phyloP scores from a whole-genome alignment of 1,140 invertebrate genomes.

The Chlorops oryzae region DNA sequence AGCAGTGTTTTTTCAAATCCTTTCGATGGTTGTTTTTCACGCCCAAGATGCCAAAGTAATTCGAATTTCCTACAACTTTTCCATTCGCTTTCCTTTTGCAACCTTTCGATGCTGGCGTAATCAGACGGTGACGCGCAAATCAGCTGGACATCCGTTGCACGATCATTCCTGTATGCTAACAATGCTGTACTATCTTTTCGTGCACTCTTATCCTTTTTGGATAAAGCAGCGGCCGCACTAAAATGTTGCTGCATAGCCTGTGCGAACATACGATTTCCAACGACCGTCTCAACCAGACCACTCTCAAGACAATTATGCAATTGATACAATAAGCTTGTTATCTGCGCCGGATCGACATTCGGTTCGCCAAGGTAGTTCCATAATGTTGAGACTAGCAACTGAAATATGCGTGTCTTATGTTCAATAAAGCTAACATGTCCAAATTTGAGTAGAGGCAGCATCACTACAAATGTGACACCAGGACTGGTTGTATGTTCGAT shows the following conservation, averaged over 20 bases:
- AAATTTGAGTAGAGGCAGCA: conserved; percentile 61
- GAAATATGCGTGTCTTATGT: conserved; percentile 60
- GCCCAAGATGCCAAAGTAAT: conserved; percentile 71
- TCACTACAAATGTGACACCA: conserved; percentile 60
- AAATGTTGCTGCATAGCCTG: conserved; percentile 33
- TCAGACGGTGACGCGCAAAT: conserved; percentile 27
- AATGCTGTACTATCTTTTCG: conserved; percentile 1
- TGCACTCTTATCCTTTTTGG: conserved; percentile 1
- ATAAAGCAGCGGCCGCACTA: conserved; percentile 20
- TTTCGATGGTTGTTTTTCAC: conserved; percentile 54
- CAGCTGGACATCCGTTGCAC: conserved; percentile 35
- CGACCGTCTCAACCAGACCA: conserved; percentile 38
- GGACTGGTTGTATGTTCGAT: conserved; percentile 50
- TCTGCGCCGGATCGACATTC: conserved; percentile 32
- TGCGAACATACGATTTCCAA: conserved; percentile 41
- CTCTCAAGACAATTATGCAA: conserved; percentile 45
- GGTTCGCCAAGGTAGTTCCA: conserved; percentile 40
- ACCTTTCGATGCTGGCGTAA: conserved; percentile 20
- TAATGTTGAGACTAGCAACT: conserved; percentile 50
- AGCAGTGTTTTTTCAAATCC: conserved; percentile 44
- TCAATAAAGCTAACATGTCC: conserved; percentile 60
- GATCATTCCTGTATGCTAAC: conserved; percentile 21
- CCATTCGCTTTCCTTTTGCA: conserved; percentile 51
- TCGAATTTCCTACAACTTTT: conserved; percentile 70
- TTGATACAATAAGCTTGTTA: conserved; percentile 37